Percentiles rank a stretch among this genome's conserved stretches.
Conservation (phyloP, 2,797 vertebrate genomes). For the Amblyopsis hoosieri region DNA sequence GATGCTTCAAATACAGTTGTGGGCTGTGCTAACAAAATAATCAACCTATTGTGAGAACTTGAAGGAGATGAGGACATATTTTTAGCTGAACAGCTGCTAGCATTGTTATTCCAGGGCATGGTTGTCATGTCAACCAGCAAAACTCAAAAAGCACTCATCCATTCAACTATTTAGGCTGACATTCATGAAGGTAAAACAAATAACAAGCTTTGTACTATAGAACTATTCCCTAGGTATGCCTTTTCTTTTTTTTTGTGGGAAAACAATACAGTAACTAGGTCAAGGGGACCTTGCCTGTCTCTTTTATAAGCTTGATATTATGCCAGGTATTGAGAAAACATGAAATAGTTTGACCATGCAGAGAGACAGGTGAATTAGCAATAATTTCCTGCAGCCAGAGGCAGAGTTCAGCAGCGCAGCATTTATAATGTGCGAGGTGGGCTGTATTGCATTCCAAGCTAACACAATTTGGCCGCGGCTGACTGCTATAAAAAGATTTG, state of each 20-base stretch:
- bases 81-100: conserved; percentile 44
- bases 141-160: conserved; percentile 34
- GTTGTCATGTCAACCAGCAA: conserved; percentile 61
- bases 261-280: not conserved
- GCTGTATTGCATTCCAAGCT: conserved; percentile 43
- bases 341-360: conserved; percentile 23
- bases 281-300: conserved; percentile 4
- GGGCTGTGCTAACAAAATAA: conserved; percentile 31
- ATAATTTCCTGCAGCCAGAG: conserved; percentile 42
- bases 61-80: conserved; percentile 42
- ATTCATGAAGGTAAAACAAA: conserved; percentile 33
- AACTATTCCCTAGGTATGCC: conserved; percentile 13
- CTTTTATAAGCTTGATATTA: conserved; percentile 23
- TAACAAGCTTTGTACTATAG: conserved; percentile 25
- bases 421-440: conserved; percentile 38
- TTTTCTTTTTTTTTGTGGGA: conserved; percentile 11
- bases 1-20: conserved; percentile 26
- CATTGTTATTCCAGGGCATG: conserved; percentile 27
- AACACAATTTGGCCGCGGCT: conserved; percentile 25
- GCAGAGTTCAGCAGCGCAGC: conserved; percentile 43
- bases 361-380: conserved; percentile 62
- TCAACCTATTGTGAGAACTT: conserved; percentile 38
- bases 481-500: conserved; percentile 31
- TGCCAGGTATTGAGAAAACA: conserved; percentile 11
- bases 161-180: conserved; percentile 32